Base-by-base conservation (phyloP, 2,888 invertebrate genomes). In the Nebria brevicollis region DNA sequence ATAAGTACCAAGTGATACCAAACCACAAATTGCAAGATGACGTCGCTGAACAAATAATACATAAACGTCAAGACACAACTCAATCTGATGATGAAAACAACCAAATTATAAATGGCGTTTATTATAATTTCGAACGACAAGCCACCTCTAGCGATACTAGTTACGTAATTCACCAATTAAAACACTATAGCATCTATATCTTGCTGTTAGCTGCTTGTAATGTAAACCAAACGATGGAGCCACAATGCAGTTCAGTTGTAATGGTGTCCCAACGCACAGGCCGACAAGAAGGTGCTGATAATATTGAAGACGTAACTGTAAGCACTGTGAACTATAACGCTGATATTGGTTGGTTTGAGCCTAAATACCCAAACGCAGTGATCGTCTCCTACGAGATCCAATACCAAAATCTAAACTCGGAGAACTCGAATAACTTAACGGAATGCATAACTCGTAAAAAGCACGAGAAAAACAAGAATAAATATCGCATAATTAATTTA, bases 301-400 rank as follows among this genome's bases (percentile, higher is more conserved):
- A 89, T 68, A 86, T 91, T 3, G 73, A 83, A 0, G 85, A 86
- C 25, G 82, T 87, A 0, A 82, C 77, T 2, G 85, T 86, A 0
- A 80, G 84, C 2, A 83, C 86, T 2, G 83, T 84, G 0, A 86
- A 87, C 66, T 86, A 87, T 77, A 82, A 84, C 7, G 86, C 86
- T 6, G 81, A 84, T 15, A 81, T 92, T 0, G 84, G 84, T 4
- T 95, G 95, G 94, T 87, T 88, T 0, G 89, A 91, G 82, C 94
- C 95, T 0, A 84, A 85, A n/a, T 83, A 90, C 34, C 93, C 94
- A 0, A 95, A 95, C 86, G 93, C 93, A 0, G 85, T 92, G 2
- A 91, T 94, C 6, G 89, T 94, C 7, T 90, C 92, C 0, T 95
- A 94, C 86, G 89, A 90, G 26, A 86, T 94, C 11, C 90, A 92